Base-by-base conservation (phyloP, 2,888 invertebrate species). In the Chydorus sphaericus region DNA sequence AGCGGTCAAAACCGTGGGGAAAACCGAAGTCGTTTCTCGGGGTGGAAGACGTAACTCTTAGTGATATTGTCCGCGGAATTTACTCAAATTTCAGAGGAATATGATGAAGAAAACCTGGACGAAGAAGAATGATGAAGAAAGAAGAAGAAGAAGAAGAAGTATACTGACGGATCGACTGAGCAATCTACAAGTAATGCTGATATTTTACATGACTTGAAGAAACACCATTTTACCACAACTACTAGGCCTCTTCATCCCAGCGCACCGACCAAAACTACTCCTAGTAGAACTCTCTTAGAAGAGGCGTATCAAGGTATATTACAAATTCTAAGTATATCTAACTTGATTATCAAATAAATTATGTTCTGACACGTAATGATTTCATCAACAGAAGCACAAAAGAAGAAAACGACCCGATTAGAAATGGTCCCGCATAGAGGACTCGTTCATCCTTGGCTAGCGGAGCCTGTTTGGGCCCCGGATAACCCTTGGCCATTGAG, bases 1-100 rank as follows among this genome's bases (percentile, higher is more conserved):
- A n/a, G n/a, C n/a, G n/a, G n/a, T n/a, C n/a, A n/a, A 44, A 44
- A 30, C 52, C 52, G 23, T 52, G 52, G 52, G 52, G 52, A 14
- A 52, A 52, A 52, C 52, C 52, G 3, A 52, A 37, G n/a, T 20
- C 36, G 20, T 36, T 52, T 14, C 23, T 23, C 4, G 31, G 33
- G 18, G 10, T 14, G 18, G 26, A 23, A n/a, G 37, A 37, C 14
- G 16, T 52, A 8, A 23, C 30, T 3, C 36, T 52, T 14, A 52
- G 52, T 7, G 52, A 52, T 8, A 52, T 52, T 36, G 36, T 52
- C 11, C 31, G 52, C 14, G 52, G 52, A 1, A 37, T 52, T 2
- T 52, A 52, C 36, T 23, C 52, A 29, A 20, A 14, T 8, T 2
- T 18, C 18, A 16, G 39, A 39, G 23, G 39, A 39, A 16, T 18